Conservation (phyloP, 2,888 invertebrate species). For the Imbricaverruca yamaguchii region DNA sequence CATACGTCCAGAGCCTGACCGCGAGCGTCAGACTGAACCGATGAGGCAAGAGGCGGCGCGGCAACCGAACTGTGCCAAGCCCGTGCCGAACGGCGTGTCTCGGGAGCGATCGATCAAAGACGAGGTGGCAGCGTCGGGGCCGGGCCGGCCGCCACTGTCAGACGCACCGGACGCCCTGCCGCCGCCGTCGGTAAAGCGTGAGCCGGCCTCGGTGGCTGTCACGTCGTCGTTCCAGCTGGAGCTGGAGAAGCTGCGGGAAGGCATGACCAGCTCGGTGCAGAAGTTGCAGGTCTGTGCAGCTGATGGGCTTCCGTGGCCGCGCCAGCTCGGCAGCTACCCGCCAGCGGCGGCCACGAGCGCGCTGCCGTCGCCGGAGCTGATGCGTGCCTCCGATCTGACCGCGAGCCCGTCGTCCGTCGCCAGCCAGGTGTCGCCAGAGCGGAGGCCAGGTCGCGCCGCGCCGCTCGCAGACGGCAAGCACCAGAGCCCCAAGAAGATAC, state of each 20-base stretch:
- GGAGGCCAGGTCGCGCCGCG: background rate
- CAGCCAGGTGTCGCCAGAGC: no score
- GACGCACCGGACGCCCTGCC: background rate
- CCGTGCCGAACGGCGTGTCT: no score
- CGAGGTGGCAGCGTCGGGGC: background rate
- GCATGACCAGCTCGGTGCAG: slow-evolving; percentile 6
- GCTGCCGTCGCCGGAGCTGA: slow-evolving; percentile 9
- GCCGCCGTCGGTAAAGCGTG: background rate
- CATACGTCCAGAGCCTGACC: no score
- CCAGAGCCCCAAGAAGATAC: slow-evolving; percentile 14
- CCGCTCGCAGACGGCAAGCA: background rate
- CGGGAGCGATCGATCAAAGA: background rate
- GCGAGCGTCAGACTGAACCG: no score
- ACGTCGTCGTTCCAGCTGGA: background rate
- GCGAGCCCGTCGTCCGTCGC: no score
- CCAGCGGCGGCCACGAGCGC: background rate
- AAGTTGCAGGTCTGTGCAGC: background rate
- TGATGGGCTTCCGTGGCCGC: background rate
- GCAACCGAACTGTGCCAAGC: no score
- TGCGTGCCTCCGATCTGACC: background rate
- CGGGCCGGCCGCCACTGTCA: background rate
- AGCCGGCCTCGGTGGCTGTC: background rate
- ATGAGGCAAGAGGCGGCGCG: no score
- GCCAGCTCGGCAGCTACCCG: background rate
- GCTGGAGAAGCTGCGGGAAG: background rate